Conservation (phyloP, 2,888 invertebrate genomes). For the Zeuzera pyrina region DNA sequence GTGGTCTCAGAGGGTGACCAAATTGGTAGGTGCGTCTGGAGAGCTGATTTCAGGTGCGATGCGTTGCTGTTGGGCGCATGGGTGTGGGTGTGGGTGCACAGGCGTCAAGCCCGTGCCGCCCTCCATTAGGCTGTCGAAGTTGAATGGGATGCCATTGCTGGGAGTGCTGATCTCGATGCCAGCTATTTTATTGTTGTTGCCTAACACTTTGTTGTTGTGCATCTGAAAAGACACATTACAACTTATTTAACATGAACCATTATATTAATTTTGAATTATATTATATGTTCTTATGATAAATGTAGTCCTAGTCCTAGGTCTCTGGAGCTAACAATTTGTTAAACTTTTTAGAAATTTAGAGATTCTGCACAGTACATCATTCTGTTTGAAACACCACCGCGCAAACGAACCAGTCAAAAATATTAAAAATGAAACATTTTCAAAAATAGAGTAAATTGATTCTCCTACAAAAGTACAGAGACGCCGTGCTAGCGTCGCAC, state of each 20-base stretch:
- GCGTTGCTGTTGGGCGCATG: conserved; percentile 85
- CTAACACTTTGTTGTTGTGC: conserved; percentile 59
- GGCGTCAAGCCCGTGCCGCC: conserved; percentile 95
- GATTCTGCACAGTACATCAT: too few species aligned
- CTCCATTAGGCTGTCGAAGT: conserved; percentile 94
- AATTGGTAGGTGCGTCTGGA: conserved; percentile 82
- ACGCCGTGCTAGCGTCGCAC: too few species aligned
- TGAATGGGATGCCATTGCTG: conserved; percentile 89
- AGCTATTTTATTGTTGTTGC: conserved; percentile 75
- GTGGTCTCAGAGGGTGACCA: conserved; percentile 84
- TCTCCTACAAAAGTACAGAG: too few species aligned
- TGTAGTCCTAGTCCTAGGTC: too few species aligned
- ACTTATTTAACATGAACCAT: neutral
- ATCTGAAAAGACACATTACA: conserved; percentile 39
- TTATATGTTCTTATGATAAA: too few species aligned
- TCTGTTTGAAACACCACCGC: too few species aligned
- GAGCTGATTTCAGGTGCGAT: conserved; percentile 80
- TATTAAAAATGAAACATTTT: too few species aligned
- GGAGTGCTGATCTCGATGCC: conserved; percentile 91
- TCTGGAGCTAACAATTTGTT: too few species aligned
- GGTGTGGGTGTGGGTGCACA: conserved; percentile 76
- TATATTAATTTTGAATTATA: neutral
- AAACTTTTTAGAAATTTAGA: too few species aligned
- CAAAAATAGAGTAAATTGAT: too few species aligned
- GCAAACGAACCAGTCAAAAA: too few species aligned